Evolutionary conservation across 2,888 invertebrate genomes (phyloP), one percentile per base, ranked within the genome.

Genomic region (Luffia ferchaultella): DNA sequence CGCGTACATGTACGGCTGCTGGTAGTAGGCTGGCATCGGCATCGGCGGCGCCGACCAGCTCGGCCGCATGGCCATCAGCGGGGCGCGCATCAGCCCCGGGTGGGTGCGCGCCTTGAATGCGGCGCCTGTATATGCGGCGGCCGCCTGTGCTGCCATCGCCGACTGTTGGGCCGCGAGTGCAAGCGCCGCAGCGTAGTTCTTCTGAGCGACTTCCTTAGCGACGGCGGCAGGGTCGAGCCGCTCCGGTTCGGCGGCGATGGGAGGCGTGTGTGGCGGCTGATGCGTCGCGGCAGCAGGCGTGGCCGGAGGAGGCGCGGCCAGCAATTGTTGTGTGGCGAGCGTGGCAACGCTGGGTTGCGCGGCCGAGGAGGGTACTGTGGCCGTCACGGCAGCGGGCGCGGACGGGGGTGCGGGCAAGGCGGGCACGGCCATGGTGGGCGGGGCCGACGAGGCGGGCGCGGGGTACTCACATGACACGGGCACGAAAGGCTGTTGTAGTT

Each of bases 391-490:
- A 30, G 53, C 49, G 17, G 51, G 53, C 50, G 54, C 55, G 59
- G 65, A 50, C 62, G 70, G 55, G 64, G 67, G 56, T 67, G 66
- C 63, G 55, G 69, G 62, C 58, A 59, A 59, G 52, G 62, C 60
- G 51, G 69, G 63, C 59, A 64, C 65, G 68, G 73, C 78, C n/a
- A n/a, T n/a, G 67, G 77, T 72, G 73, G 88, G 86, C 79, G 89
- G 88, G 84, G 85, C 83, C 68, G 85, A 82, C 74, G 88, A 83
- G 68, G 88, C 87, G 82, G 89, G 88, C 86, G 87, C 88, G 87
- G 89, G 88, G 92, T 93, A 95, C 96, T 97, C 96, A 96, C 96
- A 96, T 93, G 96, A 95, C 88, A 96, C 95, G 90, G 96, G 95
- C 91, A 96, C 95, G 89, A 95, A 96, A 84, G 95, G 96, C 90